phyloP scores from a whole-genome alignment of 2,113 vertebrate species.

The Prietella phreatophila region DNA sequence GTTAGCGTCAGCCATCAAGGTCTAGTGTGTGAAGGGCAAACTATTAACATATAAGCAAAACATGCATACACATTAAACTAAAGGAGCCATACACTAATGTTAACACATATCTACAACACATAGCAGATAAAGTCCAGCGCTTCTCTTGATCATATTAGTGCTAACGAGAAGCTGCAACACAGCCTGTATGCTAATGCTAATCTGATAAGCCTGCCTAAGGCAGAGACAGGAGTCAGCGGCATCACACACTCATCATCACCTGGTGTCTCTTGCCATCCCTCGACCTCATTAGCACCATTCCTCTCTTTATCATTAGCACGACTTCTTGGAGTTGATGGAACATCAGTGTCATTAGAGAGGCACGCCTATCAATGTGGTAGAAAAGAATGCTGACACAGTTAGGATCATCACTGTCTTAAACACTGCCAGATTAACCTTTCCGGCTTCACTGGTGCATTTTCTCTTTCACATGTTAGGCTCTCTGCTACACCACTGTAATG shows the following conservation, averaged over 20 bases:
- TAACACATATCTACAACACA: conserved; percentile 46
- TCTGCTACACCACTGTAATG: neutral
- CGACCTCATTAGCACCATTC: conserved; percentile 9
- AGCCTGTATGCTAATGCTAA: conserved; percentile 62
- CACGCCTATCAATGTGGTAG: neutral
- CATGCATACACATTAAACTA: conserved; percentile 22
- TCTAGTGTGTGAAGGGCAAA: conserved; percentile 56
- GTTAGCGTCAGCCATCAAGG: conserved; percentile 60
- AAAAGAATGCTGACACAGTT: neutral
- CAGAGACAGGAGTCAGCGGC: conserved; percentile 39
- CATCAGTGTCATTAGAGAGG: conserved; percentile 13
- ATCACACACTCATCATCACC: conserved; percentile 40
- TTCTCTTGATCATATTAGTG: conserved; percentile 70
- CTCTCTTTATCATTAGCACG: conserved; percentile 23
- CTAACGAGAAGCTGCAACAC: conserved; percentile 65
- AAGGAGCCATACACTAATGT: conserved; percentile 2
- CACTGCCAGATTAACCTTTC: neutral
- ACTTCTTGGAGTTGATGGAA: conserved; percentile 8
- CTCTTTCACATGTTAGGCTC: neutral
- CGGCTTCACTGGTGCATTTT: neutral
- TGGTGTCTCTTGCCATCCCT: conserved; percentile 18
- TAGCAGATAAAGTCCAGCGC: conserved; percentile 60
- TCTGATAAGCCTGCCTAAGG: conserved; percentile 56
- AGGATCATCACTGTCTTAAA: neutral
- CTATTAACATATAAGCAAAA: conserved; percentile 38